Percentiles rank a stretch among this genome's conserved stretches.
Conservation (phyloP, 2,797 vertebrate genomes). For the Tapera naevia region DNA sequence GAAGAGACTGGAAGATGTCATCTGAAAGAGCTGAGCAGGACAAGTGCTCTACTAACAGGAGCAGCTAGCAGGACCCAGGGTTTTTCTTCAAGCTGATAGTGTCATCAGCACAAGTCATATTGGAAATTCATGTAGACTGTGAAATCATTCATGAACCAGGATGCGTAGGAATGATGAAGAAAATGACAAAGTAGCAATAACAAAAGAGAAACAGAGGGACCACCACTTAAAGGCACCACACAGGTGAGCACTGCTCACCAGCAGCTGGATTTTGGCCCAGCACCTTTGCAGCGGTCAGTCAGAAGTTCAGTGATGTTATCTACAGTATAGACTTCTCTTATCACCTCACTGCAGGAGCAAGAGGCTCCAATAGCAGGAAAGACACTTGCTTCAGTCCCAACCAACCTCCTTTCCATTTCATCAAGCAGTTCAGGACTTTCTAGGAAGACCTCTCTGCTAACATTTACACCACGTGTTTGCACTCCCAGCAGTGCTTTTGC, state of each 20-base stretch:
- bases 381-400: background rate
- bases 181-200: background rate
- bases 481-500: accelerated
- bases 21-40: background rate
- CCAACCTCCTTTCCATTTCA: background rate
- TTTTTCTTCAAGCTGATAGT: background rate
- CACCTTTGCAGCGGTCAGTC: accelerated
- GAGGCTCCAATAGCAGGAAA: background rate
- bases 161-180: background rate
- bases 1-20: background rate
- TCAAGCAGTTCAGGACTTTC: accelerated
- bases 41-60: background rate
- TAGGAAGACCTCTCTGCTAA: background rate
- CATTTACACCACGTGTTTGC: accelerated
- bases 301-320: background rate
- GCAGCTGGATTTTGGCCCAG: background rate
- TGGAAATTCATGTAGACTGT: accelerated
- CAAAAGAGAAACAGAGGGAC: background rate
- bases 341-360: accelerated
- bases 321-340: background rate
- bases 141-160: background rate
- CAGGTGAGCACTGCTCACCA: background rate
- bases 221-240: accelerated
- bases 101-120: background rate
- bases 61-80: background rate